These are phyloP conservation scores for Cyclura pinguis DNA, from an alignment of 2,797 vertebrate species.

Conservation along the genomic window DNA sequence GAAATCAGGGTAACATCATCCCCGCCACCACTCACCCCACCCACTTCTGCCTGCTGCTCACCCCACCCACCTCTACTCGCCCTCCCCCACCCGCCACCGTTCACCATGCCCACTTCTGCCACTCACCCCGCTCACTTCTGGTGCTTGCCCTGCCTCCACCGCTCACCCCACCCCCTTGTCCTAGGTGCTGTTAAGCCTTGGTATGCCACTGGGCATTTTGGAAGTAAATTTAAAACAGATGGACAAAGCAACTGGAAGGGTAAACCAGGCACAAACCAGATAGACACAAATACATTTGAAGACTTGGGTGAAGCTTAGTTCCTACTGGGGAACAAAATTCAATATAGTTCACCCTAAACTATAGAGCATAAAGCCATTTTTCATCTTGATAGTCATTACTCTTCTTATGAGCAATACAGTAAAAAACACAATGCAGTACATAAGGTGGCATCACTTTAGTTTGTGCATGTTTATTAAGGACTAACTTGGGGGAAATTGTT, in stretches of 20 bases:
- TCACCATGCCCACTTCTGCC: no score
- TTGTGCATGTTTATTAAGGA: background rate
- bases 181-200: no score
- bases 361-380: background rate
- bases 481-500: no score
- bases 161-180: no score
- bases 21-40: no score
- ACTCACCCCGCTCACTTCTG: no score
- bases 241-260: conserved; percentile 52
- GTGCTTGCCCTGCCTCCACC: no score
- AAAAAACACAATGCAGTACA: background rate
- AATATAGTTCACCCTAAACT: conserved; percentile 39
- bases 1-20: no score
- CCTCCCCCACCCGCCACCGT: no score
- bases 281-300: conserved; percentile 67
- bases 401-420: background rate
- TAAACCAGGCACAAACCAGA: conserved; percentile 60
- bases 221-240: conserved; percentile 58
- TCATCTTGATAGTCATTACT: background rate
- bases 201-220: conserved; percentile 31
- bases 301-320: conserved; percentile 56
- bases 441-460: background rate
- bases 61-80: no score
- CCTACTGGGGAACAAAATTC: conserved; percentile 35
- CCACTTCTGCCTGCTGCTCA: no score